phyloP scores from a whole-genome alignment of 2,113 vertebrate genomes.

The Smithornis capensis region DNA sequence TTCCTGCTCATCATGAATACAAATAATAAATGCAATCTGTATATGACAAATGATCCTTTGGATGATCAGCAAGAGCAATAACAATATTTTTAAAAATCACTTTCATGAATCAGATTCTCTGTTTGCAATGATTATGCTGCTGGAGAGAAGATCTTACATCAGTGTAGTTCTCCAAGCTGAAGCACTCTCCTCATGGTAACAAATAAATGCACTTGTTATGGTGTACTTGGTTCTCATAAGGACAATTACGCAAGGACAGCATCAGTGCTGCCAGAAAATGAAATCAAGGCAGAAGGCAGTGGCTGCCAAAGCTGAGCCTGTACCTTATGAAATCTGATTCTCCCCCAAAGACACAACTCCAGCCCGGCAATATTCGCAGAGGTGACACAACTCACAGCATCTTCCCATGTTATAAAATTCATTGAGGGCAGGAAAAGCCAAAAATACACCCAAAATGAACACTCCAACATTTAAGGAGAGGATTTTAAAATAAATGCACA shows the following conservation, averaged over 20 bases:
- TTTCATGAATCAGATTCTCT: background rate
- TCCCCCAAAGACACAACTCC: background rate
- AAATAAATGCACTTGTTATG: background rate
- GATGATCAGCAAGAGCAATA: background rate
- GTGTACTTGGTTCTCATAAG: conserved; percentile 24
- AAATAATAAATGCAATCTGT: background rate
- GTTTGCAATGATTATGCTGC: background rate
- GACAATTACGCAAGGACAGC: conserved; percentile 41
- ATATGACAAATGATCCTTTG: background rate
- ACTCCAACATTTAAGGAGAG: background rate
- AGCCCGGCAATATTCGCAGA: background rate
- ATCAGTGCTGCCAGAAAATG: conserved; percentile 33
- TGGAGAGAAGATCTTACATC: background rate
- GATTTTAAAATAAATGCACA: background rate
- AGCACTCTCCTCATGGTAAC: background rate
- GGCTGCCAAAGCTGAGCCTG: conserved; percentile 24
- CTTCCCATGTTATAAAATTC: background rate
- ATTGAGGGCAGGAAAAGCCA: background rate
- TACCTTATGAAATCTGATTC: conserved; percentile 33
- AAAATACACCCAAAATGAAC: background rate
- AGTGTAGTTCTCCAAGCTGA: background rate
- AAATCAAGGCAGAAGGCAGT: conserved; percentile 20
- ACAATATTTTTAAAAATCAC: background rate
- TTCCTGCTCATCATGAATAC: background rate
- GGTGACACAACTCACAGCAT: background rate